Conservation (phyloP, 2,797 vertebrate species). For the Siniperca obscura region DNA sequence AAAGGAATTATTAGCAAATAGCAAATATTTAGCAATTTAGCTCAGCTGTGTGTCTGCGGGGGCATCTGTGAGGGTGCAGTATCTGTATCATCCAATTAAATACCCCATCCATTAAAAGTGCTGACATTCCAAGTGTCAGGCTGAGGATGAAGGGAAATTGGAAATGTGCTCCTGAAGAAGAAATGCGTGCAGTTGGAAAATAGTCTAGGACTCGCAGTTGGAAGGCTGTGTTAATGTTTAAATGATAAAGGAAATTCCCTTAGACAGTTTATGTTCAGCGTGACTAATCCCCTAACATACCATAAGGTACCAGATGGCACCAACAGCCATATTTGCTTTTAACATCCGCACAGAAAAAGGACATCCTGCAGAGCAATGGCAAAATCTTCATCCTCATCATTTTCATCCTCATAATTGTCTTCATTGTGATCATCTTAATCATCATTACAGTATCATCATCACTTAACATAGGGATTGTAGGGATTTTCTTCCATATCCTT, state of each 20-base stretch:
- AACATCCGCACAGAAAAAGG: constrained; percentile 40
- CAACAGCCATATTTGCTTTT: constrained; percentile 57
- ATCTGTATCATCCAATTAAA: constrained; percentile 47
- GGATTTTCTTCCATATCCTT: constrained; percentile 11
- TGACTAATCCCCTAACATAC: constrained; percentile 65
- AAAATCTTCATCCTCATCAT: constrained; percentile 34
- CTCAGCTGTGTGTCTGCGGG: not conserved
- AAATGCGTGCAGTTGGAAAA: constrained; percentile 67
- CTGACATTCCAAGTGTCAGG: constrained; percentile 52
- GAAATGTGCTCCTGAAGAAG: constrained; percentile 54
- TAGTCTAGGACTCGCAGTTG: constrained; percentile 16
- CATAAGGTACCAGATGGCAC: constrained; percentile 67
- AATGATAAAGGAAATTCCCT: constrained; percentile 61
- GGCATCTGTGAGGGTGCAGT: constrained; percentile 16
- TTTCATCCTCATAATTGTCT: constrained; percentile 35
- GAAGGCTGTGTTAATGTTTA: constrained; percentile 44
- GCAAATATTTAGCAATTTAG: constrained; percentile 13
- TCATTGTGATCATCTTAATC: constrained; percentile 46
- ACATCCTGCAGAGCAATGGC: constrained; percentile 41
- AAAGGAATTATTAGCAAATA: constrained; percentile 44
- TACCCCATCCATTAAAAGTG: constrained; percentile 50
- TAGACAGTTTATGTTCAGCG: constrained; percentile 58
- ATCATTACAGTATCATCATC: constrained; percentile 56
- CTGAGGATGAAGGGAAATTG: constrained; percentile 59
- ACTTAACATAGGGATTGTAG: constrained; percentile 28